phyloP scores from a whole-genome alignment of 2,888 invertebrate genomes.

The Drosophila macrospina region DNA sequence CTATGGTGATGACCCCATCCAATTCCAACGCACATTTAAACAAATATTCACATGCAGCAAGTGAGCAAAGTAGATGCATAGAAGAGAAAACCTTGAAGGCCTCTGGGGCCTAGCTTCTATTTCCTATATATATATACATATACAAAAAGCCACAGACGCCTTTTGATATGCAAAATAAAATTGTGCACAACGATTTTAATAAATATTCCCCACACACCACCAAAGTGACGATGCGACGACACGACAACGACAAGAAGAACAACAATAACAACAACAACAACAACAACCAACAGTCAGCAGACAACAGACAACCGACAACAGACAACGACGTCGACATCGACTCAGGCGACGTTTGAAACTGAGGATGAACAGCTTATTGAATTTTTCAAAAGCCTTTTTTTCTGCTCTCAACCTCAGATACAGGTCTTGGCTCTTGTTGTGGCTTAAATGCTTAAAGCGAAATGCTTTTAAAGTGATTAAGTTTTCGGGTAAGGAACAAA shows the following conservation, averaged over 20 bases:
- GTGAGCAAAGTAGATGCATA: conserved; percentile 10
- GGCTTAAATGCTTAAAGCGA: conserved; percentile 55
- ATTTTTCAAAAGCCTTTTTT: conserved; percentile 70
- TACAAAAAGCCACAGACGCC: conserved; percentile 56
- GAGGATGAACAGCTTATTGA: conserved; percentile 70
- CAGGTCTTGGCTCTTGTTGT: conserved; percentile 4
- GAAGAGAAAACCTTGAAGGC: conserved; percentile 14
- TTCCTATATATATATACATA: too few relatives aligned
- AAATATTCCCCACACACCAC: conserved; percentile 67
- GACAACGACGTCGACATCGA: conserved; percentile 8
- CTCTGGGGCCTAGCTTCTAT: conserved; percentile 21
- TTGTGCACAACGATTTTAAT: conserved; percentile 78
- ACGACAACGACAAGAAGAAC: conserved; percentile 16
- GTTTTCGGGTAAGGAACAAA: not conserved
- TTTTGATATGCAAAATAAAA: conserved; percentile 79
- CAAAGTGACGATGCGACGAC: conserved; percentile 32
- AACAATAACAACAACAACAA: too few relatives aligned
- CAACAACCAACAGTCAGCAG: not conserved
- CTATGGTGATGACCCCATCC: conserved; percentile 17
- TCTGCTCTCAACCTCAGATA: conserved; percentile 6
- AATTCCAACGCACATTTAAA: conserved; percentile 29
- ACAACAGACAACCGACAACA: conserved; percentile 7
- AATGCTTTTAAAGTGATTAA: conserved; percentile 50
- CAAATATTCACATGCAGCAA: conserved; percentile 39
- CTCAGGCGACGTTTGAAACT: conserved; percentile 24